Conservation (phyloP, 2,113 vertebrate genomes). For the Numida meleagris region DNA sequence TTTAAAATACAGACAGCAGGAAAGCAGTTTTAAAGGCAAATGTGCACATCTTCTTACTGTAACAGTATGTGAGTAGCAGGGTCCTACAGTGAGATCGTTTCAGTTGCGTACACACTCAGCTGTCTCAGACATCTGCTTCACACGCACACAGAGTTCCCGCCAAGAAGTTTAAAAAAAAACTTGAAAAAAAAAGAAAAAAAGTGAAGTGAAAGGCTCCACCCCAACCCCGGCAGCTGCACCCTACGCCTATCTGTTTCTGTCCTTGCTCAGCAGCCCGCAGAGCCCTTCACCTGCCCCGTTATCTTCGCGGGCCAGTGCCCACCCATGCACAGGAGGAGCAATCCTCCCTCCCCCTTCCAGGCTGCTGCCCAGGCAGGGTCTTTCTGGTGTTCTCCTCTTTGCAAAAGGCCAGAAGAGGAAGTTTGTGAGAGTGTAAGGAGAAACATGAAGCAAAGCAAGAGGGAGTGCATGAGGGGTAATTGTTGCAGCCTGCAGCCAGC, state of each 20-base stretch:
- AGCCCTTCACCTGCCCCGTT: neutral
- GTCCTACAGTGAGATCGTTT: neutral
- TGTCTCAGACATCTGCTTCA: neutral
- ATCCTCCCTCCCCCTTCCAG: neutral
- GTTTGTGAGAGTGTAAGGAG: neutral
- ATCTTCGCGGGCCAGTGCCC: neutral
- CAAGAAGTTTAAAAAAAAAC: neutral
- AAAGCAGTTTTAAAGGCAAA: neutral
- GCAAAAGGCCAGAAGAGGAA: neutral
- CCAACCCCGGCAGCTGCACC: neutral
- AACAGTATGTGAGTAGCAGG: neutral
- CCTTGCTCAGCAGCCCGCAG: neutral
- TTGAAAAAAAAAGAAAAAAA: too few relatives aligned
- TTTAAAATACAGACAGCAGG: neutral
- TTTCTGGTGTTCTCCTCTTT: neutral
- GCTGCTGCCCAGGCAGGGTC: too few relatives aligned
- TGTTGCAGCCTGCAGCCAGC: neutral
- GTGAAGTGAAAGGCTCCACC: neutral
- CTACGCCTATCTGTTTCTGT: neutral
- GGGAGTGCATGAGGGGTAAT: neutral
- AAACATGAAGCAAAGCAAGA: neutral
- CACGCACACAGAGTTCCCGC: rapidly evolving
- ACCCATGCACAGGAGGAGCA: rapidly evolving
- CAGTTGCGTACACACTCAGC: neutral
- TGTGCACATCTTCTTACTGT: rapidly evolving